Conservation (phyloP, 2,113 vertebrate species). For the Egretta garzetta region DNA sequence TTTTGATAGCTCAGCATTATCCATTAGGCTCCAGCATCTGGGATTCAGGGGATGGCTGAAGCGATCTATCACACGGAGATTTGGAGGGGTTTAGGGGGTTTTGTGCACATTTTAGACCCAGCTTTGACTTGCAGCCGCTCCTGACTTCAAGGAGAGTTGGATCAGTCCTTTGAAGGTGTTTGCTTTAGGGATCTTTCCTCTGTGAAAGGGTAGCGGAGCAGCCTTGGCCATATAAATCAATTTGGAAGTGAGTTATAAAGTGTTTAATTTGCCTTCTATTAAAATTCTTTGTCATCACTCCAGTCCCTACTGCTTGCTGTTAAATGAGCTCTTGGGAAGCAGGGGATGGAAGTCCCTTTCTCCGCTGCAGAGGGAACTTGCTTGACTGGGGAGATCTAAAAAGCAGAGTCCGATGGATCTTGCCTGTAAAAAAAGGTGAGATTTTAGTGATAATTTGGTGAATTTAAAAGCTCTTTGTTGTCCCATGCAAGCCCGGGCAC, state of each 20-base stretch:
- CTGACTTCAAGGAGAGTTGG: not conserved
- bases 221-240: not conserved
- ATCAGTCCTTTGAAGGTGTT: not conserved
- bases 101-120: not conserved
- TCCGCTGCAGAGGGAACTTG: accelerated
- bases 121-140: not conserved
- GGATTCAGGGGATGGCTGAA: not conserved
- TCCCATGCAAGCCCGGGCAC: not conserved
- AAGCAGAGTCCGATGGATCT: not conserved
- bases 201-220: not conserved
- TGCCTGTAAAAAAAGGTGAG: not conserved
- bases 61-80: too few relatives aligned
- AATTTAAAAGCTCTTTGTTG: not conserved
- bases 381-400: not conserved
- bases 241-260: not conserved
- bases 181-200: not conserved
- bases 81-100: not conserved
- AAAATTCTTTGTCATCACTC: slow-evolving; percentile 12
- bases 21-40: not conserved
- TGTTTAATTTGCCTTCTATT: slow-evolving; percentile 26
- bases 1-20: not conserved
- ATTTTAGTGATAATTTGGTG: not conserved
- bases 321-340: slow-evolving; percentile 26
- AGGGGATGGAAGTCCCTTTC: not conserved
- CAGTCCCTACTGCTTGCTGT: not conserved